Conservation (phyloP, 2,113 vertebrate genomes). For the Polyodon spathula region DNA sequence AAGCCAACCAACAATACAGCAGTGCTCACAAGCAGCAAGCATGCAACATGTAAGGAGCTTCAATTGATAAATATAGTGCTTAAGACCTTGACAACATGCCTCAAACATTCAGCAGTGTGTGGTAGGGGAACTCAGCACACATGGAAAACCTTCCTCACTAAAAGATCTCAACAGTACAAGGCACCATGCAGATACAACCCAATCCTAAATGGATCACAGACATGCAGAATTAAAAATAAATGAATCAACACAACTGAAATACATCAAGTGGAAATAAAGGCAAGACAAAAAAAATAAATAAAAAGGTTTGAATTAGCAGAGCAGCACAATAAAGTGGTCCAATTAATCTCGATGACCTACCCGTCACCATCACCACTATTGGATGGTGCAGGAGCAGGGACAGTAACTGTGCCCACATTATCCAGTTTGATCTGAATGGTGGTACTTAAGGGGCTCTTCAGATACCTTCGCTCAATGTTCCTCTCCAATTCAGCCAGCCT, state of each 20-base stretch:
- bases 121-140: conserved; percentile 60
- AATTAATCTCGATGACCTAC: conserved; percentile 98
- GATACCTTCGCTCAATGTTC: conserved; percentile 99
- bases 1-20: conserved; percentile 75
- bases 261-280: conserved; percentile 52
- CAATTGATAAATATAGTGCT: conserved; percentile 23
- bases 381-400: conserved; percentile 99
- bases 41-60: conserved; percentile 37
- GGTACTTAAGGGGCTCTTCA: conserved; percentile 99
- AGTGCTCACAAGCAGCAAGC: conserved; percentile 65
- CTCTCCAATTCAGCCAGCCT: conserved; percentile 97
- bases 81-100: conserved; percentile 71
- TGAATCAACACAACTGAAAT: background rate
- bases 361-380: conserved; percentile 99
- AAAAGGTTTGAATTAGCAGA: conserved; percentile 80
- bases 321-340: conserved; percentile 74
- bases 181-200: conserved; percentile 71
- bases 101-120: conserved; percentile 67
- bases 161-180: conserved; percentile 48
- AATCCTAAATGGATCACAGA: conserved; percentile 60
- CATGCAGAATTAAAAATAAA: conserved; percentile 59
- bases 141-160: conserved; percentile 12
- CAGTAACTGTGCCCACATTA: conserved; percentile 99
- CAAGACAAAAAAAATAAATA: conserved; percentile 63
- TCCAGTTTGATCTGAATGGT: conserved; percentile 99